Conservation (phyloP, 2,888 invertebrate genomes). For the Troglohyphantes excavatus region DNA sequence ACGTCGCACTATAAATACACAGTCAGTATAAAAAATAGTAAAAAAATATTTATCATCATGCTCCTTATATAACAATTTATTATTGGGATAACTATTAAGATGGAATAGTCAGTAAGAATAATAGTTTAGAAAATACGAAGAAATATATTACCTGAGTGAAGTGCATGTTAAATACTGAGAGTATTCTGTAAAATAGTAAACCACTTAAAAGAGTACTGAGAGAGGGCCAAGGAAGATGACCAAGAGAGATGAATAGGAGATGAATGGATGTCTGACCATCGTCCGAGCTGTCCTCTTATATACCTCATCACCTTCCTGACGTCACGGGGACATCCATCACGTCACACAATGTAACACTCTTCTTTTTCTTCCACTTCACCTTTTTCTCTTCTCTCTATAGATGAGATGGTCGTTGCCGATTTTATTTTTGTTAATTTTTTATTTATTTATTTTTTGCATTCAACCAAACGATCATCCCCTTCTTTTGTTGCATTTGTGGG, state of each 20-base stretch:
- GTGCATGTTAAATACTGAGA: slow-evolving; percentile 20
- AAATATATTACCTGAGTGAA: slow-evolving; percentile 47
- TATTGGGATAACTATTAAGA: too few species aligned
- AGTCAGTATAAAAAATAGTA: too few species aligned
- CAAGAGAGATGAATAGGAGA: slow-evolving; percentile 41
- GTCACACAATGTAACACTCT: slow-evolving; percentile 63
- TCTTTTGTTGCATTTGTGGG: slow-evolving; percentile 8
- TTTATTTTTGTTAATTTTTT: neutral
- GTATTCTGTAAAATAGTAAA: slow-evolving; percentile 9
- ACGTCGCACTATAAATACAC: too few species aligned
- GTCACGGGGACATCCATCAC: slow-evolving; percentile 37
- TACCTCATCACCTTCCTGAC: slow-evolving; percentile 54
- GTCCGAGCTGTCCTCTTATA: slow-evolving; percentile 62
- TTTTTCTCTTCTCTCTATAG: slow-evolving; percentile 4
- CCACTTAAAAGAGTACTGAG: neutral
- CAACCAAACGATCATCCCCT: neutral
- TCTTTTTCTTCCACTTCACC: slow-evolving; percentile 17
- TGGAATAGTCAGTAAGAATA: neutral
- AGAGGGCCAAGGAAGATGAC: slow-evolving; percentile 32
- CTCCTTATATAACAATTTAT: too few species aligned
- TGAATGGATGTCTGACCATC: slow-evolving; percentile 51
- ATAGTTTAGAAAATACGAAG: neutral
- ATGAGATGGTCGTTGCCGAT: neutral
- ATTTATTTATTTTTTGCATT: neutral
- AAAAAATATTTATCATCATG: too few species aligned